phyloP scores from a whole-genome alignment of 2,113 vertebrate genomes.

The Perca schrenkii region DNA sequence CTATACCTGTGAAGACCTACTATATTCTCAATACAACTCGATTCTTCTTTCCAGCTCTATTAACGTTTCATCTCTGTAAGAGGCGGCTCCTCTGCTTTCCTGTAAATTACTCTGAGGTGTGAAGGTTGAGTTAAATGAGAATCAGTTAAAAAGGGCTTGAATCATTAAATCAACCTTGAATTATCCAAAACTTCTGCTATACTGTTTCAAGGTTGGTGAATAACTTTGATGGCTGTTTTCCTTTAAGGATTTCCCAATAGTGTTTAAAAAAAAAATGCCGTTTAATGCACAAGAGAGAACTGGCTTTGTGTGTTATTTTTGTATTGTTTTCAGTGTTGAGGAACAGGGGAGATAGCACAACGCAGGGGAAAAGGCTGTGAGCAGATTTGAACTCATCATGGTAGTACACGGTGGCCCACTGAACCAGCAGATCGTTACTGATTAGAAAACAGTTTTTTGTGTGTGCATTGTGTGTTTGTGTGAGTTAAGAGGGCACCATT shows the following conservation, averaged over 20 bases:
- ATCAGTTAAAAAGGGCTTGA: conserved; percentile 41
- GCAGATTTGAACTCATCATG: conserved; percentile 42
- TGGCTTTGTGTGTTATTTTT: conserved; percentile 30
- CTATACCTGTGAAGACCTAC: neutral
- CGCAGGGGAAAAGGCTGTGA: conserved; percentile 15
- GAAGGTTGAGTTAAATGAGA: conserved; percentile 65
- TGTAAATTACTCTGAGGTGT: conserved; percentile 47
- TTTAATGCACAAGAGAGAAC: conserved; percentile 17
- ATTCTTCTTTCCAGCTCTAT: conserved; percentile 15
- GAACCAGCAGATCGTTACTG: conserved; percentile 47
- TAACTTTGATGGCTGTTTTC: conserved; percentile 42
- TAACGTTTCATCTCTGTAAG: conserved; percentile 41
- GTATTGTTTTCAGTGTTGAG: conserved; percentile 9
- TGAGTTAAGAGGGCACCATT: conserved; percentile 31
- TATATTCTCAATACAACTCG: neutral
- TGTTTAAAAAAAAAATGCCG: conserved; percentile 13
- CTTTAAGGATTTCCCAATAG: conserved; percentile 11
- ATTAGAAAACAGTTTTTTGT: conserved; percentile 43
- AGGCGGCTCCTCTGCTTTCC: conserved; percentile 5
- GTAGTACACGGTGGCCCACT: conserved; percentile 16
- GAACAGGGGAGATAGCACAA: conserved; percentile 10
- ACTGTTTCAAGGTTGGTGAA: conserved; percentile 48
- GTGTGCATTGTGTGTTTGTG: conserved; percentile 26
- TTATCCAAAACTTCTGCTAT: conserved; percentile 48
- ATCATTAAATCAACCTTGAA: conserved; percentile 70